A percentile compares a stretch with the other conserved stretches of the same genome.
Evolutionary conservation across 2,888 invertebrate genomes (phyloP).

Genomic region (Athetis lepigone): DNA sequence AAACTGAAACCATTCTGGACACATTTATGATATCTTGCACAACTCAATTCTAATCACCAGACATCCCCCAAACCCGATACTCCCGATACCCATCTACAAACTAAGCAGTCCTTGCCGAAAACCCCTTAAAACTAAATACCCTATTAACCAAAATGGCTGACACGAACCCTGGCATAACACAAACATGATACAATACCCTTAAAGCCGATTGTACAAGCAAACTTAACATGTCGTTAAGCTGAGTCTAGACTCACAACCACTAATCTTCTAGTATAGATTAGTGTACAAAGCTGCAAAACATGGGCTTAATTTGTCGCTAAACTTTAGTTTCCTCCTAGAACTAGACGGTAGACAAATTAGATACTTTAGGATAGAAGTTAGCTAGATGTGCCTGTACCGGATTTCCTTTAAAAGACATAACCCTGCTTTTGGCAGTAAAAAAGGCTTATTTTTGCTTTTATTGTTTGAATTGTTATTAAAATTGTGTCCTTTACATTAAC

Average conservation of each 20-base stretch:
- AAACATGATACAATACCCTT: constrained; percentile 37
- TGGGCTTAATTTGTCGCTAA: constrained; percentile 78
- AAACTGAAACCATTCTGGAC: no score
- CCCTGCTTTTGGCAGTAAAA: no score
- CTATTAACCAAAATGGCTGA: constrained; percentile 32
- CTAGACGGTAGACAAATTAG: constrained; percentile 78
- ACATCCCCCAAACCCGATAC: neutral
- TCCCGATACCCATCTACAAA: constrained; percentile 6
- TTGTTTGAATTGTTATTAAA: no score
- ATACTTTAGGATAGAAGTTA: constrained; percentile 52
- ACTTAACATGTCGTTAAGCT: constrained; percentile 44
- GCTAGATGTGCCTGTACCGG: constrained; percentile 49
- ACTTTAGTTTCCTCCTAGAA: constrained; percentile 72
- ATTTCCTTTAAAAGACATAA: neutral
- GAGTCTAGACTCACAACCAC: constrained; percentile 62
- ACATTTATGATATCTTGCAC: no score
- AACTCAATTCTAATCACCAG: neutral
- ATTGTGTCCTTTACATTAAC: no score
- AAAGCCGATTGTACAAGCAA: constrained; percentile 28
- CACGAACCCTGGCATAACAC: constrained; percentile 18
- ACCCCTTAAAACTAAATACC: constrained; percentile 16
- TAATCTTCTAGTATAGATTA: constrained; percentile 72
- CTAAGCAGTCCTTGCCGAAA: neutral
- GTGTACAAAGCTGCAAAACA: constrained; percentile 76
- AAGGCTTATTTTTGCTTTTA: no score